A percentile compares a stretch with the other conserved stretches of the same genome.
These are phyloP conservation scores for Gnathonemus longibarbis DNA, from an alignment of 2,113 vertebrate species.

Conservation along the genomic window DNA sequence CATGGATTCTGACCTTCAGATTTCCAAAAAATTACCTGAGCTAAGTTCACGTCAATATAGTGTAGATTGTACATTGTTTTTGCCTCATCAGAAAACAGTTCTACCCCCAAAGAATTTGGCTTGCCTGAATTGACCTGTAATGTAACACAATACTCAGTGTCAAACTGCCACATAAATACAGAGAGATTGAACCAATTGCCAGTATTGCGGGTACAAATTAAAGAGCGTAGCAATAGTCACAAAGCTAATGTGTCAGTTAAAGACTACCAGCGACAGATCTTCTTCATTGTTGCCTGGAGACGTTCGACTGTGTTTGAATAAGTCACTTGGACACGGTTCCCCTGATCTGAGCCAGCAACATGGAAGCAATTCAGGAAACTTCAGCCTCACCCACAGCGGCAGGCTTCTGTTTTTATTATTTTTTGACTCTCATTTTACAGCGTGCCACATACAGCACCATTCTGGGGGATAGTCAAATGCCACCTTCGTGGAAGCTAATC, in stretches of 20 bases:
- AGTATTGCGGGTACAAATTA: neutral
- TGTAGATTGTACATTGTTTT: neutral
- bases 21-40: neutral
- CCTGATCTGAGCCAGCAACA: neutral
- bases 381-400: neutral
- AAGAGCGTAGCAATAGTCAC: neutral
- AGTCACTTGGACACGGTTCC: neutral
- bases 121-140: neutral
- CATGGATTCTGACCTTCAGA: neutral
- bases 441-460: neutral
- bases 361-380: slow-evolving; percentile 12
- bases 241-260: neutral
- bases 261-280: neutral
- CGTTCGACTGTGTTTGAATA: neutral
- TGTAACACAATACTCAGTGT: neutral
- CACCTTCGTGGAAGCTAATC: neutral
- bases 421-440: neutral
- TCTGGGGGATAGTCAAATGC: neutral
- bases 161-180: neutral
- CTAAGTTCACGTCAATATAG: neutral
- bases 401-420: neutral
- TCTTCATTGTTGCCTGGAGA: slow-evolving; percentile 1
- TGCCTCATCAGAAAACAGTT: neutral
- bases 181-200: neutral
- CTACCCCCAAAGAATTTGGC: neutral